Evolutionary conservation across 2,797 vertebrate species (phyloP).

Genomic region (Benthosema pterotum): DNA sequence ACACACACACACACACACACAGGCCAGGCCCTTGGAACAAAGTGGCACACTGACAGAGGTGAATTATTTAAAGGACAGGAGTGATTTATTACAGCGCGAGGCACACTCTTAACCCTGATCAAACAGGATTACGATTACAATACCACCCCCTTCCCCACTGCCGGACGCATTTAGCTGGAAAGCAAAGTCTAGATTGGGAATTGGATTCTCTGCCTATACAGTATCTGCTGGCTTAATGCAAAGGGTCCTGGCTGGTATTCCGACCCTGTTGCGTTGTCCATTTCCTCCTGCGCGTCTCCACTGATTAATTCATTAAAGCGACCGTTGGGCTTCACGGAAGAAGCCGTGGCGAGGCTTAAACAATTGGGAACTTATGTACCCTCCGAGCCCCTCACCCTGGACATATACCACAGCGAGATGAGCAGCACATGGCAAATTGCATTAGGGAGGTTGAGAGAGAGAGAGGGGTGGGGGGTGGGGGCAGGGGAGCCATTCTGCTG

Average conservation of each 20-base stretch:
- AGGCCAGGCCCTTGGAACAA: constrained; percentile 49
- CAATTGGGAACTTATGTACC: constrained; percentile 58
- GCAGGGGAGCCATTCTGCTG: constrained; percentile 58
- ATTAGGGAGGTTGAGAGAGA: constrained; percentile 50
- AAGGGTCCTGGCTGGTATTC: constrained; percentile 69
- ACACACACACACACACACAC: constrained; percentile 17
- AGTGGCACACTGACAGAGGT: constrained; percentile 69
- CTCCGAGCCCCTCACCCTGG: constrained; percentile 31
- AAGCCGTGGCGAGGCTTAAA: constrained; percentile 52
- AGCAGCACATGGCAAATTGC: constrained; percentile 55
- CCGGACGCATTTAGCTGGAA: constrained; percentile 61
- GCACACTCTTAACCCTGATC: constrained; percentile 80
- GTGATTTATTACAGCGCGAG: constrained; percentile 79
- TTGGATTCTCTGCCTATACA: constrained; percentile 58
- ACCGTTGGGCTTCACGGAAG: constrained; percentile 77
- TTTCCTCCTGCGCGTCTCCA: constrained; percentile 69
- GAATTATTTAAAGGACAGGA: constrained; percentile 81
- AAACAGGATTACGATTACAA: constrained; percentile 84
- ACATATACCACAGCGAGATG: constrained; percentile 44
- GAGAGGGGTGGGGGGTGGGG: constrained; percentile 39
- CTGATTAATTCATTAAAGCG: constrained; percentile 80
- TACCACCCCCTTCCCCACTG: constrained; percentile 70
- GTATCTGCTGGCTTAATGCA: constrained; percentile 47
- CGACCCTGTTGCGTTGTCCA: constrained; percentile 60
- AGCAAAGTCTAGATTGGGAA: constrained; percentile 60